phyloP scores from a whole-genome alignment of 1,140 invertebrate species.

The Rhizoglyphus robini region DNA sequence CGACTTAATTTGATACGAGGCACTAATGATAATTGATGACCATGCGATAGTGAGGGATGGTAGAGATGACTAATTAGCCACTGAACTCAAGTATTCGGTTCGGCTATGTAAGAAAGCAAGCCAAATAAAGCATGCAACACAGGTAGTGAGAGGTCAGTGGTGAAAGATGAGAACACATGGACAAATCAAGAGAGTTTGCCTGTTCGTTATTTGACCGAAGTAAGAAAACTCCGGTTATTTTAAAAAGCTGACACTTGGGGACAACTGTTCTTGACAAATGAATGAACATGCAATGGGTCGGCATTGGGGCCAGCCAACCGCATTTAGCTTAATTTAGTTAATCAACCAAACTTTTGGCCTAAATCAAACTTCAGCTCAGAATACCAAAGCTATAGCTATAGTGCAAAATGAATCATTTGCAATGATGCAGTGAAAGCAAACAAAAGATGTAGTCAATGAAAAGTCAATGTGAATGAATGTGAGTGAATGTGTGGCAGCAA shows the following conservation, averaged over 20 bases:
- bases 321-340: constrained; percentile 5
- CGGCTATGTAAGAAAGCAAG: too few species aligned
- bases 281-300: background rate
- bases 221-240: background rate
- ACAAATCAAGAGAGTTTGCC: too few species aligned
- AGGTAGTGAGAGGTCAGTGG: too few species aligned
- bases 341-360: constrained; percentile 11
- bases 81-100: too few species aligned
- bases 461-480: background rate
- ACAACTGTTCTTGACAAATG: background rate
- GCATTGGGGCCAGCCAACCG: background rate
- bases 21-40: too few species aligned
- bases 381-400: background rate
- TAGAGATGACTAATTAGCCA: too few species aligned
- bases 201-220: background rate
- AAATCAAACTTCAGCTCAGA: background rate
- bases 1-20: too few species aligned
- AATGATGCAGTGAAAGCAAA: constrained; percentile 1
- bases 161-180: too few species aligned
- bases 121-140: too few species aligned
- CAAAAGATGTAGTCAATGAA: background rate
- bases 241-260: background rate
- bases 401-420: too few species aligned
- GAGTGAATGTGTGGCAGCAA: background rate
- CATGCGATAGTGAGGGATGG: too few species aligned